Base-by-base conservation (phyloP, 2,888 invertebrate genomes). In the Ichneumoninae sp. region DNA sequence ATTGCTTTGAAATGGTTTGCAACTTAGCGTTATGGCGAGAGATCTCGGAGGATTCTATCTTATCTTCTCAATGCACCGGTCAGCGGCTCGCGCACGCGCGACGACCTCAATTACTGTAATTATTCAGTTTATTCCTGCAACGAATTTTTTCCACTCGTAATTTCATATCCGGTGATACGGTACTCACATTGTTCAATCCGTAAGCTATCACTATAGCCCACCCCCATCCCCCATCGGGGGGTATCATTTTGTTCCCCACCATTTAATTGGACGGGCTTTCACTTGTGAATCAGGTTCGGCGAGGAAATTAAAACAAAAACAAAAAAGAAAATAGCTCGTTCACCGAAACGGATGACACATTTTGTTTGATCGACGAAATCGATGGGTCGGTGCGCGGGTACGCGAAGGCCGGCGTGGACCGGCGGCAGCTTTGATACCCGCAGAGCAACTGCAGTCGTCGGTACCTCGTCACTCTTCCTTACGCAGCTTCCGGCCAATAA, bases 211-310 rank as follows among this genome's bases (percentile, higher is more conserved):
- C 95, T 68, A 96, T 94, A 44, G 96, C 94, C 96, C 96, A 96
- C 16, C 96, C 96, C 92, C 95, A 96, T 16, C 96, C 96, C 83
- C 96, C 96, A 89, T 96, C 95, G 0, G 96, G 96, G 52, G 96
- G 95, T 83, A 95, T 94, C 47, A 92, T 85, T 85, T 91, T 90
- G 36, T 69, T 88, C 52, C 69, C 74, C 73, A 81, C 40, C 30
- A 54, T 66, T 36, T 60, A 26, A 22, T 36, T 65, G 19, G 54
- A 63, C 16, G 33, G 5, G 4, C n/a, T 69, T 73, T 47, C 70
- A 73, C 78, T 74, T 65, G 57, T 71, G 13, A 70, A 52, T 60
- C 47, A 66, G 66, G 16, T 26, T 13, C 57, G 6, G n/a, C 19
- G 60, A 69, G 6, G 52, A 19, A 69, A 73, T 52, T 10, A 44